Evolutionary conservation across 37 sponge, comb jelly and placozoan genomes (phyloP).

Genomic region (Oscarella lobularis): DNA sequence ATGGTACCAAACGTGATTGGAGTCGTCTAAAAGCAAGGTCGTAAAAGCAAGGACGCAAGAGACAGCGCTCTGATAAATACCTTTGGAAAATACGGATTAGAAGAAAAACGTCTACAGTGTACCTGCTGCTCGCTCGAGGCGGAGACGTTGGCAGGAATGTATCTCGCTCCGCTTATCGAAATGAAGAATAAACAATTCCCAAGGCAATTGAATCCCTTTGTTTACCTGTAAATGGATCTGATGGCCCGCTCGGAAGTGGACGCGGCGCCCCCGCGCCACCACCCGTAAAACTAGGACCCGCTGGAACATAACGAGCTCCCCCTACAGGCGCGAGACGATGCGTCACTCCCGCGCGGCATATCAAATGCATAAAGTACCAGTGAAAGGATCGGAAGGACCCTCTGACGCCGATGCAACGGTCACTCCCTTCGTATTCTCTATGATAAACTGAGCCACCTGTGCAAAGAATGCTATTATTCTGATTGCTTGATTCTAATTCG

Average conservation of each 20-base stretch:
- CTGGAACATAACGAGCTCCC: not conserved
- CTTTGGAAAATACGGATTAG: not conserved
- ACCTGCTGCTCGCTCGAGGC: too few species aligned
- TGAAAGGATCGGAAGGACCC: not conserved
- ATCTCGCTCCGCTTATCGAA: not conserved
- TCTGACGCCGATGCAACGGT: not conserved
- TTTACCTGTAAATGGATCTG: too few species aligned
- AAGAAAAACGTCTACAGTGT: too few species aligned
- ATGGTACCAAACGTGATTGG: not conserved
- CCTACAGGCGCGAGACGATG: too few species aligned
- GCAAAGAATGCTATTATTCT: not conserved
- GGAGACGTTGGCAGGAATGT: not conserved
- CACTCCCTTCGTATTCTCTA: not conserved
- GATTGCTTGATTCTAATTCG: not conserved
- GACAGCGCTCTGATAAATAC: not conserved
- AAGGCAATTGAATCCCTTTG: too few species aligned
- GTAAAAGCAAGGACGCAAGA: not conserved
- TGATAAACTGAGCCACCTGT: not conserved
- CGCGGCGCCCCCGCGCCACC: too few species aligned
- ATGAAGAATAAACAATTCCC: not conserved
- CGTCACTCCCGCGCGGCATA: too few species aligned
- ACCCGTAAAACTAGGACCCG: too few species aligned
- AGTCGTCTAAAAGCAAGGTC: not conserved
- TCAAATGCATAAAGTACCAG: too few species aligned
- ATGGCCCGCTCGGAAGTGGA: too few species aligned